A percentile compares a stretch with the other conserved stretches of the same genome.
These are phyloP conservation scores for Crossoptilon crossoptilon DNA, from an alignment of 2,797 vertebrate genomes.

Conservation along the genomic window DNA sequence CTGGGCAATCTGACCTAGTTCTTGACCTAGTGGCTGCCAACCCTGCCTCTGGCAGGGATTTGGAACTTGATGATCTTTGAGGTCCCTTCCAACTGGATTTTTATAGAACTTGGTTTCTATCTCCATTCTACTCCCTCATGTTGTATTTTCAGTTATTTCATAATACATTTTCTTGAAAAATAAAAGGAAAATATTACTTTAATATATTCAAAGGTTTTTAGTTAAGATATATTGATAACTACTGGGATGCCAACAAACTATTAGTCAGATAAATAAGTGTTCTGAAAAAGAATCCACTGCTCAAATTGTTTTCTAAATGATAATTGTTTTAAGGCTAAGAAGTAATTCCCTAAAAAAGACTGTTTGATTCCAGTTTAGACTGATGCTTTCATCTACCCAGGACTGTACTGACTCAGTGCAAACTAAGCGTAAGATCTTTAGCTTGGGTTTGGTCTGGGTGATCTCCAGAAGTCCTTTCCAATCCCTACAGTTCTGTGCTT, in stretches of 20 bases:
- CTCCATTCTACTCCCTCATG: background rate
- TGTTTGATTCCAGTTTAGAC: background rate
- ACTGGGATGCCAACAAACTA: background rate
- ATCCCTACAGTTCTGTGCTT: no score
- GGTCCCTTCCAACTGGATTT: background rate
- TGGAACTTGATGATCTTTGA: no score
- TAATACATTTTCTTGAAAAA: background rate
- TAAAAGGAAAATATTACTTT: background rate
- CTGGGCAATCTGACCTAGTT: no score
- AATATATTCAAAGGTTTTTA: background rate
- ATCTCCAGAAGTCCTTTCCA: no score
- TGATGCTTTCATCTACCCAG: background rate
- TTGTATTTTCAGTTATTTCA: background rate
- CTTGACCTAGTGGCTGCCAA: no score
- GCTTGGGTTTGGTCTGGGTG: no score
- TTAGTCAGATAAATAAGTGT: background rate
- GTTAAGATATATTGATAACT: background rate
- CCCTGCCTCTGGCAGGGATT: no score
- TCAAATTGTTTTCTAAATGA: background rate
- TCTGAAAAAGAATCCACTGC: background rate
- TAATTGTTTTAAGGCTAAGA: background rate
- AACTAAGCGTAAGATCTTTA: background rate
- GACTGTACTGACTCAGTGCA: background rate
- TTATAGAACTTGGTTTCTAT: background rate
- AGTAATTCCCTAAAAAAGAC: background rate